Percentiles rank a stretch among this genome's conserved stretches.
Evolutionary conservation across 2,888 invertebrate species (phyloP).

Genomic region (Trypoxylon attenuatum): DNA sequence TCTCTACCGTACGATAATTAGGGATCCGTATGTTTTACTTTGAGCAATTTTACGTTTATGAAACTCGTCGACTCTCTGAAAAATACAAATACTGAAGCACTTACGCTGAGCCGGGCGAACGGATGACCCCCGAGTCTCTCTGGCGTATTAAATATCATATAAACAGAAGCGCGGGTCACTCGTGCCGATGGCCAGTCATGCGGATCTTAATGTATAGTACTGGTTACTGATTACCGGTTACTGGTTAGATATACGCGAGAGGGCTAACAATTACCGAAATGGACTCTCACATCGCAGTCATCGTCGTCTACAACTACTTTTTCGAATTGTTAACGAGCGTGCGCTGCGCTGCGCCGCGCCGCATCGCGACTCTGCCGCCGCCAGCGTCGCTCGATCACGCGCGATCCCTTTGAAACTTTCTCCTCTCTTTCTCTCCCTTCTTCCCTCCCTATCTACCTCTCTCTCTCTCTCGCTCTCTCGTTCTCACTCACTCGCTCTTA

Average conservation of each 20-base stretch:
- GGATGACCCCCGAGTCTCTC: not conserved
- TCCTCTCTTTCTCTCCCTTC: not conserved
- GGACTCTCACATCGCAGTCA: conserved; percentile 9
- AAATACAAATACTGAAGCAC: not conserved
- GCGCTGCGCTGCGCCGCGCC: too few relatives aligned
- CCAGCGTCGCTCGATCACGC: conserved; percentile 15
- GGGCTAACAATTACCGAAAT: not conserved
- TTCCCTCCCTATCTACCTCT: conserved; percentile 4
- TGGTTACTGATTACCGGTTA: not conserved
- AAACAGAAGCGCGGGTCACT: not conserved
- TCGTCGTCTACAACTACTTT: conserved; percentile 24
- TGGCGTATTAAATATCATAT: not conserved
- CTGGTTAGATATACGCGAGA: not conserved
- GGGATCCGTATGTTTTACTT: conserved; percentile 17
- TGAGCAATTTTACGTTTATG: conserved; percentile 41
- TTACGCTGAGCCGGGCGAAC: not conserved
- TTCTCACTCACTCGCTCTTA: too few relatives aligned
- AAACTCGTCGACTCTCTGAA: not conserved
- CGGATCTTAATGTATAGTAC: not conserved
- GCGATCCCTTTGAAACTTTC: not conserved
- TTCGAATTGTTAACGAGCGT: too few relatives aligned
- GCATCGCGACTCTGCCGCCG: too few relatives aligned
- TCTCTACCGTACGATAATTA: conserved; percentile 1
- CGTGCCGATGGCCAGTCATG: not conserved
- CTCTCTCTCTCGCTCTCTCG: too few relatives aligned